Evolutionary conservation across 2,797 vertebrate species (phyloP).

Genomic region (Lophotriccus pileatus): DNA sequence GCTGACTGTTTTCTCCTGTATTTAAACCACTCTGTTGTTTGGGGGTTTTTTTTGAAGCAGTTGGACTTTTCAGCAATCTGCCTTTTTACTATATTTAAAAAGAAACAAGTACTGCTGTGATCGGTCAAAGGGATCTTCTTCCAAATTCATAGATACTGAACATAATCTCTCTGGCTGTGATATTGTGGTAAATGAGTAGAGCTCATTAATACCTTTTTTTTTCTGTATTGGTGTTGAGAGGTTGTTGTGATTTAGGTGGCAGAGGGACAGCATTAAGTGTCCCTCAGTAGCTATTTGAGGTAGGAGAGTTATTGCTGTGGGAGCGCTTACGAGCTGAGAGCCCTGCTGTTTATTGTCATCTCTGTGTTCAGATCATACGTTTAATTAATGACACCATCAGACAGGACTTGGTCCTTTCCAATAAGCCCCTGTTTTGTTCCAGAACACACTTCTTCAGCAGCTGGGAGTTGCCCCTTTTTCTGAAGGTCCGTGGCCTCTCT

Average conservation of each 20-base stretch:
- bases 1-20: neutral
- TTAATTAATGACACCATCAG: neutral
- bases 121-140: neutral
- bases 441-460: conserved; percentile 95
- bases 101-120: neutral
- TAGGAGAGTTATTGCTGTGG: neutral
- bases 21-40: neutral
- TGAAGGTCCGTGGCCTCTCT: conserved; percentile 95
- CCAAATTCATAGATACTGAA: neutral
- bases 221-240: neutral
- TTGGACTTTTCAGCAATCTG: neutral
- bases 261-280: neutral
- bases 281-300: neutral
- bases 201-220: neutral
- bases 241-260: neutral
- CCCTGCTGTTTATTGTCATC: neutral
- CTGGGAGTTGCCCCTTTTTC: conserved; percentile 93
- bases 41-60: neutral
- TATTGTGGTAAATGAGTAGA: neutral
- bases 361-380: neutral
- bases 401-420: neutral
- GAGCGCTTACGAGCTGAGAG: neutral
- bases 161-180: neutral
- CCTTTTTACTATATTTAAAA: neutral
- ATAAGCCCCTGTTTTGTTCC: conserved; percentile 23